Evolutionary conservation across 2,888 invertebrate species (phyloP).

Genomic region (Pristionchus mayeri): DNA sequence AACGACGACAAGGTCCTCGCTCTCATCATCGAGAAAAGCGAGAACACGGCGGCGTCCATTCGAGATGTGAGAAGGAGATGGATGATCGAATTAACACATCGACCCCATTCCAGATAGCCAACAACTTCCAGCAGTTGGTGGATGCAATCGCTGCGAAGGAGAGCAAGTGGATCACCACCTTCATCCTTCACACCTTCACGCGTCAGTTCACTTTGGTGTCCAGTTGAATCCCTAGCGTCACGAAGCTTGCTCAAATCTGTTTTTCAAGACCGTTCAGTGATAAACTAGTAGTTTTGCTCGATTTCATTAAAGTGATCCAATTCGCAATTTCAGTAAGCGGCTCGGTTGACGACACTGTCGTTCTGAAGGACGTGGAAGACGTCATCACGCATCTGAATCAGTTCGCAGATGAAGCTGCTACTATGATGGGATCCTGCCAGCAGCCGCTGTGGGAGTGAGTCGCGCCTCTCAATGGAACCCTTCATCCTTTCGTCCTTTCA

Average conservation of each 20-base stretch:
- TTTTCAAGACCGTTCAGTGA: too few relatives aligned
- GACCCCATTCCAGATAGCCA: neutral
- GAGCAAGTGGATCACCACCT: neutral
- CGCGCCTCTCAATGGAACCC: neutral
- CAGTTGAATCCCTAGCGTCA: neutral
- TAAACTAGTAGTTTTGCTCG: too few relatives aligned
- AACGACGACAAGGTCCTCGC: conserved; percentile 26
- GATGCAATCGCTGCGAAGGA: neutral
- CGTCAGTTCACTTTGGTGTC: neutral
- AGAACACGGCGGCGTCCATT: neutral
- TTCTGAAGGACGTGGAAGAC: neutral
- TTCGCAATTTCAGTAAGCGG: neutral
- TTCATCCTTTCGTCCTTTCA: neutral
- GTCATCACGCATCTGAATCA: neutral
- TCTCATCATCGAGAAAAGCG: conserved; percentile 1
- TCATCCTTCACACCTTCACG: conserved; percentile 29
- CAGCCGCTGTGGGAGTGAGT: conserved; percentile 1
- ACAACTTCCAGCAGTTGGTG: neutral
- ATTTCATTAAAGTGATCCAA: too few relatives aligned
- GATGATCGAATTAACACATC: too few relatives aligned
- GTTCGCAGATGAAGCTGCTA: neutral
- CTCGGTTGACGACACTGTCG: neutral
- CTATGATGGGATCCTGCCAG: neutral
- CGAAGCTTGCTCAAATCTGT: too few relatives aligned
- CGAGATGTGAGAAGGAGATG: neutral